A percentile compares a stretch with the other conserved stretches of the same genome.
Evolutionary conservation across 1,140 invertebrate genomes (phyloP).

Genomic region (Nephotettix cincticeps): DNA sequence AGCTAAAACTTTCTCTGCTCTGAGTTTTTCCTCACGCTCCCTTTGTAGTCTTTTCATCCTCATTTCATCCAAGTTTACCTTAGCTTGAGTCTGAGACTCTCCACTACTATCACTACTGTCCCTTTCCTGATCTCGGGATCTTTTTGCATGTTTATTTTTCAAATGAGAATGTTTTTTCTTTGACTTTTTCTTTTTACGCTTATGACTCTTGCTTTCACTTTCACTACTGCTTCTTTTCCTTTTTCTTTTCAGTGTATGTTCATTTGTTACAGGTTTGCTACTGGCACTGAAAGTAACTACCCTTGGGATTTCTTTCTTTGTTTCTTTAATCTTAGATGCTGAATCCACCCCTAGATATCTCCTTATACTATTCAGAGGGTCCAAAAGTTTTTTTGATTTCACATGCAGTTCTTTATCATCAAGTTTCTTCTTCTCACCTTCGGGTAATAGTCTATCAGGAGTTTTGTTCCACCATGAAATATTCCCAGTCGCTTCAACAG

Average conservation of each 20-base stretch:
- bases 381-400: slow-evolving; percentile 62
- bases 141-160: slow-evolving; percentile 43
- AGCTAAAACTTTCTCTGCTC: slow-evolving; percentile 67
- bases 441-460: slow-evolving; percentile 51
- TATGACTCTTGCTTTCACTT: slow-evolving; percentile 43
- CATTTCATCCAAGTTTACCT: slow-evolving; percentile 65
- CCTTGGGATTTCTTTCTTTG: slow-evolving; percentile 38
- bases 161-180: slow-evolving; percentile 30
- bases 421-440: slow-evolving; percentile 29
- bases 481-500: slow-evolving; percentile 78
- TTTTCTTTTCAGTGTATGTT: slow-evolving; percentile 39
- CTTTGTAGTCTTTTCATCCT: slow-evolving; percentile 75
- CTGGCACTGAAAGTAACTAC: too few species aligned
- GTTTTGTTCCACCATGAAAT: slow-evolving; percentile 79
- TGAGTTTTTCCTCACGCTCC: slow-evolving; percentile 73
- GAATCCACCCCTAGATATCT: slow-evolving; percentile 51
- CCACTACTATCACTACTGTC: slow-evolving; percentile 29
- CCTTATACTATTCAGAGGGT: slow-evolving; percentile 74
- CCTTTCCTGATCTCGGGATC: slow-evolving; percentile 41
- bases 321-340: slow-evolving; percentile 40
- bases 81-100: slow-evolving; percentile 46
- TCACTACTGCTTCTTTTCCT: slow-evolving; percentile 48
- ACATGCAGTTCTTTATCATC: slow-evolving; percentile 54
- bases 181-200: slow-evolving; percentile 43
- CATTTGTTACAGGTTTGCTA: too few species aligned